Evolutionary conservation across 30 jellyfish, hydroid and myxozoan genomes (phyloP), one percentile per base, ranked within the genome.

Genomic region (Sanderia malayensis): DNA sequence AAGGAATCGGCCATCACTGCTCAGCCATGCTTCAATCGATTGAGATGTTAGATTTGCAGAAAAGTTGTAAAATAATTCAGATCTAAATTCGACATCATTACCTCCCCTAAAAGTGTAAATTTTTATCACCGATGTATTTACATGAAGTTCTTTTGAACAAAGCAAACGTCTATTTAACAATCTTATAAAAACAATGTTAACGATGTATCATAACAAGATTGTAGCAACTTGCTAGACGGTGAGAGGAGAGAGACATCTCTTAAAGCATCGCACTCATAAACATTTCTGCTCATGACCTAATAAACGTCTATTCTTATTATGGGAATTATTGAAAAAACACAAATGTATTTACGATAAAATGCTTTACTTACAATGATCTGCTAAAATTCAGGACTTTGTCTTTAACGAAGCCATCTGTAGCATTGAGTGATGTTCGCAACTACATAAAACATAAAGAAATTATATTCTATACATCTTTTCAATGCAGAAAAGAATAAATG

Each of bases 311-410:
- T n/a, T n/a, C n/a, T n/a, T n/a, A n/a, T n/a, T n/a, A n/a, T n/a
- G n/a, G n/a, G 8, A 44, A 37, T 1, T 0, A 0, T n/a, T 44
- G 4, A 58, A 23, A 74, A 41, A 41, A 8, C 8, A 41, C 8
- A 41, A 41, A 41, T 41, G 55, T 6, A 6, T 41, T 15, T 6
- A 41, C 15, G 8, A 41, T 6, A 41, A 41, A 6, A 6, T 41
- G 55, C 8, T 6, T 41, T 6, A 15, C 86, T 74, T 29, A 74
- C 86, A 58, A 58, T 26, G 70, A n/a, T n/a, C n/a, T n/a, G n/a
- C n/a, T 19, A 59, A 76, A 76, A 69, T 31, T 76, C 73, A 61
- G 45, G 47, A 76, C 31, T 8, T 11, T 65, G 11, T 31, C 80
- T n/a, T 62, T 55, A 45, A 37, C 20, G 21, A 31, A 73, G 32